Conservation (phyloP, 2,113 vertebrate genomes). For the Daubentonia madagascariensis region DNA sequence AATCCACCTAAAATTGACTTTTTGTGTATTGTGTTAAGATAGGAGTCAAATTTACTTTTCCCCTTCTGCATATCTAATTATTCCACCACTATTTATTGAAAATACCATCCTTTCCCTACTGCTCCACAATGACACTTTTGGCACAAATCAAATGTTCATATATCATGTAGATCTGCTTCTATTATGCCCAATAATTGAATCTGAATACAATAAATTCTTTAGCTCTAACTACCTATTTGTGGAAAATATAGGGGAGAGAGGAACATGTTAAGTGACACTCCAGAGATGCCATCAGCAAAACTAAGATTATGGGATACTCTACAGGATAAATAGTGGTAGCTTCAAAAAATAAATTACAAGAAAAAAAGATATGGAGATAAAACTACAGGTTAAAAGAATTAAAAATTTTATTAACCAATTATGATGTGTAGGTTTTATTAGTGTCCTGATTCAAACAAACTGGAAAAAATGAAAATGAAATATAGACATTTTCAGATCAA, state of each 20-base stretch:
- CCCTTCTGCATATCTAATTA: not conserved
- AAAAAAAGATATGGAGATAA: not conserved
- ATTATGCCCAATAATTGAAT: conserved; percentile 7
- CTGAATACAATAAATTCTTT: not conserved
- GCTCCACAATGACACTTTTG: not conserved
- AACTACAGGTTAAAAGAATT: not conserved
- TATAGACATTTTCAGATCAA: not conserved
- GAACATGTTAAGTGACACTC: not conserved
- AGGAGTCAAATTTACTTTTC: not conserved
- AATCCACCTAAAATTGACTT: not conserved
- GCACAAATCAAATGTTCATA: not conserved
- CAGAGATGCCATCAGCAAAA: not conserved
- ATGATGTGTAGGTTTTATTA: not conserved
- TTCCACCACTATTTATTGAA: not conserved
- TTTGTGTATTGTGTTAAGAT: not conserved
- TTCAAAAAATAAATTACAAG: not conserved
- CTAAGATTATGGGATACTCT: not conserved
- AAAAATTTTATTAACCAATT: not conserved
- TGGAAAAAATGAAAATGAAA: not conserved
- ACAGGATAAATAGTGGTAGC: not conserved
- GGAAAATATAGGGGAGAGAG: not conserved
- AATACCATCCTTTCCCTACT: not conserved
- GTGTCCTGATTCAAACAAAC: not conserved
- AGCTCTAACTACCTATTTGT: not conserved
- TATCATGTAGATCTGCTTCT: not conserved